Base-by-base conservation (phyloP, 1,140 invertebrate genomes). In the Drosophila setifemur region DNA sequence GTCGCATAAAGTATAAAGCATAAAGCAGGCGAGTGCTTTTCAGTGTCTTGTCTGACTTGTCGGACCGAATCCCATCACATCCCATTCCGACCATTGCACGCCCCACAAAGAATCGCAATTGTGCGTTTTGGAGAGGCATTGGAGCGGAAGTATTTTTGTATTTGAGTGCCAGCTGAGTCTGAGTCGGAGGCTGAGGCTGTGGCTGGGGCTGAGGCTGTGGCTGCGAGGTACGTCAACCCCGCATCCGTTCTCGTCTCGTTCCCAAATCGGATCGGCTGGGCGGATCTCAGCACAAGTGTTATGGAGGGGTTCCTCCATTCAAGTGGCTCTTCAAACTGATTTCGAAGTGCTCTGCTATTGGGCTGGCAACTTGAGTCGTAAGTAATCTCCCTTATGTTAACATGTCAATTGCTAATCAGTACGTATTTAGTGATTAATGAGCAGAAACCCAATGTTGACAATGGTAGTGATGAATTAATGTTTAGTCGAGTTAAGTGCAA, bases 111-210 rank as follows among this genome's bases (percentile, higher is more conserved):
- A 39, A 31, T 23, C 31, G 54, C 68, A 71, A 71, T 71, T 71
- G 68, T 70, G 40, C 33, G 54, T 26, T 35, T 25, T 31, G 29
- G 14, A 25, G 40, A 21, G 45, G 9, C 57, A 63, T 12, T 19
- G 57, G 66, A 43, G 66, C 66, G 68, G 68, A 71, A 71, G 66
- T 54, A 33, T 29, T 44, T 67, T 63, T 39, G 43, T 40, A 43
- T 49, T 66, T 39, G 39, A 66, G 19, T 66, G 61, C n/a, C n/a
- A n/a, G n/a, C n/a, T n/a, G n/a, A n/a, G n/a, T n/a, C n/a, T n/a
- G n/a, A n/a, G n/a, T n/a, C n/a, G n/a, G n/a, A n/a, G n/a, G n/a
- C n/a, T n/a, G n/a, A n/a, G n/a, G n/a, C n/a, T n/a, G n/a, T n/a
- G n/a, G n/a, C n/a, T n/a, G n/a, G n/a, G n/a, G n/a, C n/a, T n/a